These are phyloP conservation scores for Petaurus breviceps DNA, from an alignment of 2,113 vertebrate species.

Conservation along the genomic window DNA sequence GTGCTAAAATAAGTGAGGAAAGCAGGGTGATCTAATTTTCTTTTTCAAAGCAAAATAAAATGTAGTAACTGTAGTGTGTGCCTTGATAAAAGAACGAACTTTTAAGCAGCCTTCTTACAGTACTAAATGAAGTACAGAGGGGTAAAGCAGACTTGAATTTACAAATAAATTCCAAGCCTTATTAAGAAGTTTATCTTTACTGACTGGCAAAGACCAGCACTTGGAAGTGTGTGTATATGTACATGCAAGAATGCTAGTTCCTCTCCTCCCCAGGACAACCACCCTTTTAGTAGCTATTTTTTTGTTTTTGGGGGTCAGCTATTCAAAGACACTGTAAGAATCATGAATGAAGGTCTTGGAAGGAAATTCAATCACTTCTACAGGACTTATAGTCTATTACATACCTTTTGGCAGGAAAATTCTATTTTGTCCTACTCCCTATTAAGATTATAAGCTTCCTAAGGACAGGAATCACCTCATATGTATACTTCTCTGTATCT, in stretches of 20 bases:
- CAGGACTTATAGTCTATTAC: slow-evolving; percentile 10
- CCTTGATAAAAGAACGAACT: slow-evolving; percentile 41
- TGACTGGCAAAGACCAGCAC: neutral
- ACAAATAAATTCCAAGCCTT: slow-evolving; percentile 45
- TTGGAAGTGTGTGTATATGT: neutral
- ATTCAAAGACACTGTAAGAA: slow-evolving; percentile 26
- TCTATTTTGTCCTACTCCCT: slow-evolving; percentile 6
- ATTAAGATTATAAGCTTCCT: slow-evolving; percentile 28
- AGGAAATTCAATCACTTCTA: slow-evolving; percentile 42
- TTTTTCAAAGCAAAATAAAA: slow-evolving; percentile 72
- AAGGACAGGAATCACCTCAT: slow-evolving; percentile 22
- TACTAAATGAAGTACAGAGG: slow-evolving; percentile 1
- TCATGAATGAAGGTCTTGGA: neutral
- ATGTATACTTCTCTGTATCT: slow-evolving; percentile 39
- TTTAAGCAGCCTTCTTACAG: neutral
- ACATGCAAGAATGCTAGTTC: slow-evolving; percentile 13
- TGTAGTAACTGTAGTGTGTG: slow-evolving; percentile 17
- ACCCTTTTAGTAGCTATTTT: neutral
- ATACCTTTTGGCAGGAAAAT: slow-evolving; percentile 30
- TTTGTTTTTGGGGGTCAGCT: slow-evolving; percentile 32
- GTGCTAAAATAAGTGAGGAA: slow-evolving; percentile 79
- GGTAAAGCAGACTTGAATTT: slow-evolving; percentile 49
- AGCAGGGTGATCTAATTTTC: slow-evolving; percentile 70
- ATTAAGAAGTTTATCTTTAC: slow-evolving; percentile 30
- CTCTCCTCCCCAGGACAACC: neutral